Percentiles rank a stretch among this genome's conserved stretches.
These are phyloP conservation scores for Antigone vipio DNA, from an alignment of 2,113 vertebrate genomes.

Conservation along the genomic window DNA sequence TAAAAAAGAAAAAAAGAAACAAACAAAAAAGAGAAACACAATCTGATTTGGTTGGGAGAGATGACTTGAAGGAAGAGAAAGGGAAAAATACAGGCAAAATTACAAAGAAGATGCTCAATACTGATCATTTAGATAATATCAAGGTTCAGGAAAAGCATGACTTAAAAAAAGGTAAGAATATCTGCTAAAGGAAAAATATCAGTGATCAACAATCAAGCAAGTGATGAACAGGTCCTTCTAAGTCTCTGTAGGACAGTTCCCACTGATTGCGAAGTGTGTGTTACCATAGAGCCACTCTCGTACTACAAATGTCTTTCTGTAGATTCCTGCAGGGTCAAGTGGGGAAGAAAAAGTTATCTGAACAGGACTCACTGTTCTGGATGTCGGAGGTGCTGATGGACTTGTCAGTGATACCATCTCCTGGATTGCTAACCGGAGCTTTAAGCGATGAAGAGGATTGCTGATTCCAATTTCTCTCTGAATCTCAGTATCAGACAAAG, in stretches of 20 bases:
- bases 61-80: background rate
- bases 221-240: background rate
- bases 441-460: conserved; percentile 94
- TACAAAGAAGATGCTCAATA: background rate
- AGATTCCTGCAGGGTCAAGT: background rate
- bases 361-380: conserved; percentile 91
- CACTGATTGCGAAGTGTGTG: background rate
- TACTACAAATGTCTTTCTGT: background rate
- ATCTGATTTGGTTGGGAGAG: background rate
- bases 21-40: background rate
- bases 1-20: background rate
- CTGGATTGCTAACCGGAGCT: conserved; percentile 95
- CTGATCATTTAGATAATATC: background rate
- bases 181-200: background rate
- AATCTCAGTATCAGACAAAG: conserved; percentile 96
- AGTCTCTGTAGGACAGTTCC: background rate
- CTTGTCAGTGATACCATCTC: conserved; percentile 99
- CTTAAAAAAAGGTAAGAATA: background rate
- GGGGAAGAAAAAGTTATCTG: background rate
- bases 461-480: conserved; percentile 98
- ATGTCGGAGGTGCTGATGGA: conserved; percentile 95
- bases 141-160: conserved; percentile 1
- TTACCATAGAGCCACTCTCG: background rate
- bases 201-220: background rate
- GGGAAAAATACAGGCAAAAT: background rate